Evolutionary conservation across 1,140 invertebrate genomes (phyloP), one percentile per base, ranked within the genome.

Genomic region (Temnothorax nylanderi): DNA sequence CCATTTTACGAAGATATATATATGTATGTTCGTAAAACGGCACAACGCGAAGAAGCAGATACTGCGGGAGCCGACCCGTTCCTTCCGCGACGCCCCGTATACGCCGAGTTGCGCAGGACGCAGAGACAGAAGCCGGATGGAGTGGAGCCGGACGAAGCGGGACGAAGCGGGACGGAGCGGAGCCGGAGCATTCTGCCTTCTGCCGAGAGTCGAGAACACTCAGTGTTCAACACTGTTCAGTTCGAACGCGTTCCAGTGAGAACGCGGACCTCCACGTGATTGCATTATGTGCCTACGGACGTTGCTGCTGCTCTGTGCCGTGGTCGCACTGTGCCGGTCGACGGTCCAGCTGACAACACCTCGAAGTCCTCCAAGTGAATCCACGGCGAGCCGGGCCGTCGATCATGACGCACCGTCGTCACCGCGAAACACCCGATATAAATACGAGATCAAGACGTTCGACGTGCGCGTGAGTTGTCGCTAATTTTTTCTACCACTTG

Each of bases 391-490:
- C 7, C 54, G 58, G 49, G 47, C n/a, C 7, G 6, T 44, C 11
- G 47, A 13, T 85, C 7, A 67, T 3, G 41, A 60, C 7, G 41
- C 44, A 21, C 13, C 56, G 21, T 3, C 32, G 18, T 18, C 64
- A 18, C 8, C 26, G 18, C 11, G 32, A 3, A 37, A 26, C 47
- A 44, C 60, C 11, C 85, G 85, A 76, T 94, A 94, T 69, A 90
- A 81, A 86, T 94, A 93, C 67, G 56, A 87, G 1, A 91, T 80
- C 51, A 93, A 91, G 77, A 93, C 88, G 4, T 89, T 94, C n/a
- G 86, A 91, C 21, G 88, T 94, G 41, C 92, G 91, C 18, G 93
- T 93, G 74, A 89, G 92, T 93, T 56, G 13, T 65, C 8, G 3
- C 1, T 41, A 21, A 21, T 67, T 67, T 41, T 10, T 6, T 54